Conservation (phyloP, 2,797 vertebrate genomes). For the Heterohyrax brucei region DNA sequence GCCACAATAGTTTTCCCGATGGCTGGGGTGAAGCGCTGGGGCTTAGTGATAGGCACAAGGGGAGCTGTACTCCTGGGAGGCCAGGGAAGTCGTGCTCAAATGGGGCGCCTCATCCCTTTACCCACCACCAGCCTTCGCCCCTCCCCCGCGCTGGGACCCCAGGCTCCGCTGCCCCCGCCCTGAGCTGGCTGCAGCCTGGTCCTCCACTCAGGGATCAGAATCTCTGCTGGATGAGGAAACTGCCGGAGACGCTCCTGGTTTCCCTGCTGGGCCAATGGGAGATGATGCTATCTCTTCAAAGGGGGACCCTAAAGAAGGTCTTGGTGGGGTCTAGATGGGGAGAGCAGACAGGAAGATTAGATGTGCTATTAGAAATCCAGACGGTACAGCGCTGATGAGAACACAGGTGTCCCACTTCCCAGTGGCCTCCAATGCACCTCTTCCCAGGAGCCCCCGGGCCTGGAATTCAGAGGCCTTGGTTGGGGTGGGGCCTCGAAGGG, state of each 20-base stretch:
- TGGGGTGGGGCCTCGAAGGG: neutral
- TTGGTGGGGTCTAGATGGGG: too few species aligned
- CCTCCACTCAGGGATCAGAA: neutral
- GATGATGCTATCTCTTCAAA: neutral
- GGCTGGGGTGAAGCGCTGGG: neutral
- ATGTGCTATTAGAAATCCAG: neutral
- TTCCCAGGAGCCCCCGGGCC: too few species aligned
- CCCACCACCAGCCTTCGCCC: neutral
- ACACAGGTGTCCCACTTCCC: neutral
- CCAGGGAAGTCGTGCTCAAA: neutral
- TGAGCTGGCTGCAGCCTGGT: neutral
- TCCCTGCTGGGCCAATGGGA: neutral
- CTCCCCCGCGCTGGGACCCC: neutral
- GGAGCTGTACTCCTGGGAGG: rapidly evolving
- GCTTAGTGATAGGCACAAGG: neutral
- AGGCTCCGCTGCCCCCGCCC: neutral
- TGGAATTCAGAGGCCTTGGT: too few species aligned
- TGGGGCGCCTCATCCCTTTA: too few species aligned
- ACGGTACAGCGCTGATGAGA: neutral
- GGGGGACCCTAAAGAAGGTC: neutral
- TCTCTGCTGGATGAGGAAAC: neutral
- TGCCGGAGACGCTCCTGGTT: neutral
- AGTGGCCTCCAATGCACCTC: neutral
- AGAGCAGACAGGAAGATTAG: neutral
- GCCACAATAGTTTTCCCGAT: neutral